Evolutionary conservation across 2,797 vertebrate genomes (phyloP).

Genomic region (Anguilla anguilla): DNA sequence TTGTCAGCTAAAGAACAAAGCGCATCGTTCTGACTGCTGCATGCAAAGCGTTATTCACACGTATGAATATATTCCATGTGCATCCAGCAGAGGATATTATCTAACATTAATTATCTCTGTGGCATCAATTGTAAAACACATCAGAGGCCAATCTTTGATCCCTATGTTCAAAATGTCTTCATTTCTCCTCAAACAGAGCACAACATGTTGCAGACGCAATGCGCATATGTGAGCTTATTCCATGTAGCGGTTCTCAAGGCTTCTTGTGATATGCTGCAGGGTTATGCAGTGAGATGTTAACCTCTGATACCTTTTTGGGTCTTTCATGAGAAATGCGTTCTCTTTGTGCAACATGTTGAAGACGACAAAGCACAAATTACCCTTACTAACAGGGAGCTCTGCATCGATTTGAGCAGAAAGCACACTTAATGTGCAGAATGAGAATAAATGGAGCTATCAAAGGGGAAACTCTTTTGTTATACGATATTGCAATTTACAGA

Average conservation of each 20-base stretch:
- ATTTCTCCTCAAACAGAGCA: background rate
- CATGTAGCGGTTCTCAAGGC: background rate
- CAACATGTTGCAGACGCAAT: background rate
- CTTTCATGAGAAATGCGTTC: conserved; percentile 44
- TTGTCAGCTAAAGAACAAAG: background rate
- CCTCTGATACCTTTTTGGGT: conserved; percentile 37
- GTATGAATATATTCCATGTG: background rate
- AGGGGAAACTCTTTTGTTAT: conserved; percentile 45
- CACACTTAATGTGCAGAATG: conserved; percentile 48
- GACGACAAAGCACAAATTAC: conserved; percentile 45
- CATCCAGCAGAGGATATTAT: background rate
- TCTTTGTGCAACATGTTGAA: conserved; percentile 43
- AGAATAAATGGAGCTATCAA: conserved; percentile 48
- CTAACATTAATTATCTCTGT: background rate
- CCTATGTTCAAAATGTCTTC: background rate
- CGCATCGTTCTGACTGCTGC: background rate
- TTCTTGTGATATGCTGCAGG: background rate
- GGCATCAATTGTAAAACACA: background rate
- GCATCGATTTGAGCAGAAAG: conserved; percentile 45
- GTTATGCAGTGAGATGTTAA: conserved; percentile 41
- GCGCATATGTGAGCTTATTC: background rate
- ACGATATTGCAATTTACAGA: conserved; percentile 45
- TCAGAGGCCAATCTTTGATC: background rate
- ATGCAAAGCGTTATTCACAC: background rate
- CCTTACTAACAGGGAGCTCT: conserved; percentile 36